phyloP scores from a whole-genome alignment of 2,797 vertebrate species.

The Bovichtus diacanthus region DNA sequence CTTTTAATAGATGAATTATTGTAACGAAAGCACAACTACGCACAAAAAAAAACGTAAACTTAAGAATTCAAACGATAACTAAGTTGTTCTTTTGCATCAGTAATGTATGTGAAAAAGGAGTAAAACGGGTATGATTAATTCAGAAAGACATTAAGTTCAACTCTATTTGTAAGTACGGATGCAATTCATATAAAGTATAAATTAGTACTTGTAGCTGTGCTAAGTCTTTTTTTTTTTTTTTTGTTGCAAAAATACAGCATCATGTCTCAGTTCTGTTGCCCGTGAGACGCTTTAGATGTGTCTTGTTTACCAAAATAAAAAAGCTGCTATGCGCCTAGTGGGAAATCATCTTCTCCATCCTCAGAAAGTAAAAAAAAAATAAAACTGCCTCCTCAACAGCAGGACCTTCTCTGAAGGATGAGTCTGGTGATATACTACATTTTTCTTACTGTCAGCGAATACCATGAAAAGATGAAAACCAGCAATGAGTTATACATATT shows the following conservation, averaged over 20 bases:
- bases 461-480: not conserved
- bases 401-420: not conserved
- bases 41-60: not conserved
- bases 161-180: not conserved
- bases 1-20: no score
- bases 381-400: not conserved
- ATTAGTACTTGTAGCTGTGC: conserved; percentile 4
- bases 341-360: conserved; percentile 13
- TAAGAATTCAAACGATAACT: not conserved
- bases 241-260: not conserved
- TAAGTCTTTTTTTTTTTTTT: not conserved
- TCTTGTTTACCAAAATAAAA: conserved; percentile 37
- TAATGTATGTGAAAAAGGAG: not conserved
- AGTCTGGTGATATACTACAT: not conserved
- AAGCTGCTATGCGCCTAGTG: conserved; percentile 15
- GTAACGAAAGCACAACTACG: no score
- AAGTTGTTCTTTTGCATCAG: not conserved
- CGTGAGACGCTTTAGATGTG: not conserved
- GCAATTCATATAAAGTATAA: not conserved
- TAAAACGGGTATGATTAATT: not conserved
- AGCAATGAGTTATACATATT: not conserved
- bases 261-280: not conserved
- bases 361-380: not conserved
- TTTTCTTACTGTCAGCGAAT: not conserved
- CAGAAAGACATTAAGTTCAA: not conserved